These are phyloP conservation scores for Terebella lapidaria DNA, from an alignment of 2,888 invertebrate species.

Conservation along the genomic window DNA sequence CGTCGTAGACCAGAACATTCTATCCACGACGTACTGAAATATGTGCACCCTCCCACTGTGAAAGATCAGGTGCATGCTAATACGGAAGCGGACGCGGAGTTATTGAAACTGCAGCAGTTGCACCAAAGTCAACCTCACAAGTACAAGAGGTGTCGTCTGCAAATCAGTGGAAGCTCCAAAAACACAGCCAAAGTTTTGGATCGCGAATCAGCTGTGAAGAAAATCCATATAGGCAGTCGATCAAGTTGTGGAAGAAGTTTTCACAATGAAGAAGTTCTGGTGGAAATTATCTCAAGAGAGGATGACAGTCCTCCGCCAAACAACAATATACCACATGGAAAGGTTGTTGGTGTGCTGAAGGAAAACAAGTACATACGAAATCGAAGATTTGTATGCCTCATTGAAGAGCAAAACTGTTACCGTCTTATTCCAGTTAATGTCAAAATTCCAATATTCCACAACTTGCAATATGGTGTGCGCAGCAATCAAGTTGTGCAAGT, in stretches of 20 bases:
- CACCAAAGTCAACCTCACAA: not conserved
- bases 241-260: not conserved
- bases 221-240: slow-evolving; percentile 51
- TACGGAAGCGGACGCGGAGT: slow-evolving; percentile 3
- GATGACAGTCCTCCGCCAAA: no score
- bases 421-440: slow-evolving; percentile 4
- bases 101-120: not conserved
- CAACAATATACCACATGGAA: slow-evolving; percentile 2
- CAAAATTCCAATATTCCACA: slow-evolving; percentile 5
- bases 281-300: not conserved
- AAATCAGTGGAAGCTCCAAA: slow-evolving; percentile 14
- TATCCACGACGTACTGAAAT: no score
- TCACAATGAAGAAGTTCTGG: not conserved
- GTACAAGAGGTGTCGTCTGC: slow-evolving; percentile 10
- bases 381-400: slow-evolving; percentile 3
- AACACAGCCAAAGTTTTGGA: slow-evolving; percentile 19
- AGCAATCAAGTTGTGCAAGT: not conserved
- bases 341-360: slow-evolving; percentile 3
- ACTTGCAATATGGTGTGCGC: not conserved
- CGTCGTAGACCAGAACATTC: no score
- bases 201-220: not conserved
- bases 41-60: no score
- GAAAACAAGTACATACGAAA: not conserved
- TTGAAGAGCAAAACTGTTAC: not conserved
- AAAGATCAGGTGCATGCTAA: no score